Conservation (phyloP, 2,113 vertebrate species). For the Trematocara unimaculatum region DNA sequence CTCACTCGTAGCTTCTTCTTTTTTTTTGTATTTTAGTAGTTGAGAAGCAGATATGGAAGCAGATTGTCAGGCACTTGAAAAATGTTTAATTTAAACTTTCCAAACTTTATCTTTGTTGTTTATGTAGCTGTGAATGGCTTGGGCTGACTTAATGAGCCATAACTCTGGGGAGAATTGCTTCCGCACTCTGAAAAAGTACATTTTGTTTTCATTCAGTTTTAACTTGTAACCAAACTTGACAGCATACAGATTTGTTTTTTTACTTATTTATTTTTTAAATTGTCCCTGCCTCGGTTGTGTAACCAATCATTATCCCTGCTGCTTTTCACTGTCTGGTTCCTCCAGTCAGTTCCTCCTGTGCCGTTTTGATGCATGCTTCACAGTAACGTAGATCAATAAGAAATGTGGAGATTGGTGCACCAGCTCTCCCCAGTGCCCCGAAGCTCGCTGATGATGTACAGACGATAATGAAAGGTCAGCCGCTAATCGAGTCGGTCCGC, state of each 20-base stretch:
- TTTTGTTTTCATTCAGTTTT: not conserved
- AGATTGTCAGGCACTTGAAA: not conserved
- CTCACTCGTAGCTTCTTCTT: not conserved
- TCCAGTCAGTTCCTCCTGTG: not conserved
- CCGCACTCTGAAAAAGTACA: not conserved
- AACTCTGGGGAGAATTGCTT: not conserved
- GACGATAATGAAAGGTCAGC: constrained; percentile 52
- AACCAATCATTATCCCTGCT: not conserved
- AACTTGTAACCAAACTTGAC: not conserved
- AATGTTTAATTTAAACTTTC: not conserved
- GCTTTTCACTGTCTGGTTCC: constrained; percentile 2
- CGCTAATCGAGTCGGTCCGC: constrained; percentile 10
- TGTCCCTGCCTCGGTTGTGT: not conserved
- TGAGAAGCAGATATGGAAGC: not conserved
- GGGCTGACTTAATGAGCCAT: not conserved
- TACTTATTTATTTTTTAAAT: not conserved
- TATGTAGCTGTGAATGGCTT: not conserved
- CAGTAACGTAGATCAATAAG: constrained; percentile 28
- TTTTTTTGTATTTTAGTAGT: not conserved
- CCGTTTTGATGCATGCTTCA: constrained; percentile 6
- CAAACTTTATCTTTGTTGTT: not conserved
- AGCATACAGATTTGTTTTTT: not conserved
- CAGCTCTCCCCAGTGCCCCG: not conserved
- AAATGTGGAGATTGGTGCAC: constrained; percentile 24
- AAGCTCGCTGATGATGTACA: constrained; percentile 4